These are phyloP conservation scores for Mylabris sibirica DNA, from an alignment of 2,888 invertebrate species.

Conservation along the genomic window DNA sequence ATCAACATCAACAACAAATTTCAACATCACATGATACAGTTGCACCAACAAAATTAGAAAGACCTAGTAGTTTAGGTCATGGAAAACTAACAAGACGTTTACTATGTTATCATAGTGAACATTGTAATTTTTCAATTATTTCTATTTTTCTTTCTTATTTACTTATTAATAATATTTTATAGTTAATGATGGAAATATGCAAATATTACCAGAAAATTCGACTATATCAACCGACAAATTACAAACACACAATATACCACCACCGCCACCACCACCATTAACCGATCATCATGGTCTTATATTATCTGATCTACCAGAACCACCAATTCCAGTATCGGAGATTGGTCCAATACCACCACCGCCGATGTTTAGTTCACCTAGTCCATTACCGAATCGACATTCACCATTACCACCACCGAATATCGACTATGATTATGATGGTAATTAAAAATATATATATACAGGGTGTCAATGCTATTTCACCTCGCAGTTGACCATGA, in stretches of 20 bases:
- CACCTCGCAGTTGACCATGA: too few species aligned
- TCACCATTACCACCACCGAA: slow-evolving; percentile 53
- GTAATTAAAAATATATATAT: too few species aligned
- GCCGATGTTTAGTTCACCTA: slow-evolving; percentile 94
- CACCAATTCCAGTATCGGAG: slow-evolving; percentile 90
- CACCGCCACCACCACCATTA: slow-evolving; percentile 45
- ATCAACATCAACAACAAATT: background rate
- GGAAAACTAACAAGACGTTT: slow-evolving; percentile 79
- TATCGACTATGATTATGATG: slow-evolving; percentile 71
- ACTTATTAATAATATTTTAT: slow-evolving; percentile 49
- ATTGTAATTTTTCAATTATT: slow-evolving; percentile 64
- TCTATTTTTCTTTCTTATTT: slow-evolving; percentile 1
- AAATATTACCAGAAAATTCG: slow-evolving; percentile 59
- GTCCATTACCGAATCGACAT: slow-evolving; percentile 71
- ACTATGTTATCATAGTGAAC: slow-evolving; percentile 82
- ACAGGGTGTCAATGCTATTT: too few species aligned
- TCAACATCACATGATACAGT: slow-evolving; percentile 50
- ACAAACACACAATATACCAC: slow-evolving; percentile 48
- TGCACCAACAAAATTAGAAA: slow-evolving; percentile 68
- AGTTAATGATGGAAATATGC: slow-evolving; percentile 67
- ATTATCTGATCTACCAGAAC: slow-evolving; percentile 88
- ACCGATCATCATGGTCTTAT: slow-evolving; percentile 63
- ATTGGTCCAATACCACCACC: slow-evolving; percentile 86
- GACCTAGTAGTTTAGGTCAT: slow-evolving; percentile 81
- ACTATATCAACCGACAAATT: slow-evolving; percentile 59